phyloP scores from a whole-genome alignment of 1,140 invertebrate genomes.

The Temnothorax nylanderi region DNA sequence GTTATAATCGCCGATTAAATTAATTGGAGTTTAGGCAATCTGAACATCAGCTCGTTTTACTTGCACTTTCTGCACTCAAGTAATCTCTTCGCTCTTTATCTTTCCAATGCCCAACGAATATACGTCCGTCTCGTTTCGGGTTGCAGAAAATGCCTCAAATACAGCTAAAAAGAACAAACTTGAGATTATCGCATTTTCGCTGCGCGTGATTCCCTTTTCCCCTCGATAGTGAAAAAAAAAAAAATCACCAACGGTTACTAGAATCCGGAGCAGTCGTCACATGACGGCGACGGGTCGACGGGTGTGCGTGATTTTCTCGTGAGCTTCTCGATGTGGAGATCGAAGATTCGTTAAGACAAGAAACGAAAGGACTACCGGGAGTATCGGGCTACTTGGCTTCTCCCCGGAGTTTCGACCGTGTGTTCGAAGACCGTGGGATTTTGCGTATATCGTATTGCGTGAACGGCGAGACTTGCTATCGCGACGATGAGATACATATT shows the following conservation, averaged over 20 bases:
- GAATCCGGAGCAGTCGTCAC: conserved; percentile 71
- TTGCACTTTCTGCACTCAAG: not conserved
- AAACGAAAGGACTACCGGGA: not conserved
- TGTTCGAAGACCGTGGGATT: not conserved
- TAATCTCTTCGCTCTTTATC: not conserved
- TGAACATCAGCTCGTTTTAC: not conserved
- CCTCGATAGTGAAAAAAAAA: too few species aligned
- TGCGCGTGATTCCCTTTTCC: not conserved
- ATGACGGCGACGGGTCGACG: conserved; percentile 74
- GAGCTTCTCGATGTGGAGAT: conserved; percentile 2
- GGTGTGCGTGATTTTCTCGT: conserved; percentile 64
- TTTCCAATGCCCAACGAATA: not conserved
- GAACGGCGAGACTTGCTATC: conserved; percentile 11
- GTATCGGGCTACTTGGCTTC: not conserved
- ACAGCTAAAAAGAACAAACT: too few species aligned
- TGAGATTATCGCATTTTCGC: too few species aligned
- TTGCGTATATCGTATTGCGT: not conserved
- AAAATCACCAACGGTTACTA: conserved; percentile 4
- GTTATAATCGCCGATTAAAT: too few species aligned
- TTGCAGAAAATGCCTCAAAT: not conserved
- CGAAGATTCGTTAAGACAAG: not conserved
- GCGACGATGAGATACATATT: conserved; percentile 88
- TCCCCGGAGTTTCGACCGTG: not conserved
- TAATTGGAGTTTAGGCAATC: too few species aligned
- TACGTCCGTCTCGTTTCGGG: not conserved